Conservation (phyloP, 1,140 invertebrate species). For the Drosophila orosa region DNA sequence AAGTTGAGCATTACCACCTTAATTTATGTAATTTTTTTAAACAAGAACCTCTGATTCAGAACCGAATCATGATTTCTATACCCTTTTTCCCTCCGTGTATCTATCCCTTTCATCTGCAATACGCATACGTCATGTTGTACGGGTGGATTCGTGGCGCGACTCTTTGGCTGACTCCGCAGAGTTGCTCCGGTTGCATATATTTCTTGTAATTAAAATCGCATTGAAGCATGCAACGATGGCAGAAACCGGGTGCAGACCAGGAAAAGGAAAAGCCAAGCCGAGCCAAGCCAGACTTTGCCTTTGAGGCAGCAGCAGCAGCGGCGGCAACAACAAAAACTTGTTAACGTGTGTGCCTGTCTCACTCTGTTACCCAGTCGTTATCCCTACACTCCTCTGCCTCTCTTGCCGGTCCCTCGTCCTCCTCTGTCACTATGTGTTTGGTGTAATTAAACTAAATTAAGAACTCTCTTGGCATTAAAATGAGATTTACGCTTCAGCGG, state of each 20-base stretch:
- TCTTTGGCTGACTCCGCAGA: slow-evolving; percentile 67
- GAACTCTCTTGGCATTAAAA: slow-evolving; percentile 82
- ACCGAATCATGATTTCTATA: background rate
- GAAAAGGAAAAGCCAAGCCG: slow-evolving; percentile 14
- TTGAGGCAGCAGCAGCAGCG: slow-evolving; percentile 65
- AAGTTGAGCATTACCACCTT: background rate
- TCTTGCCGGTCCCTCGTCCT: background rate
- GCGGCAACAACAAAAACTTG: slow-evolving; percentile 68
- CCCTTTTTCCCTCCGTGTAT: background rate
- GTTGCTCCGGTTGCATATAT: slow-evolving; percentile 68
- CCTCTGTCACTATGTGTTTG: slow-evolving; percentile 53
- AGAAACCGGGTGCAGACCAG: slow-evolving; percentile 7
- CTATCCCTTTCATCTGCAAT: slow-evolving; percentile 46
- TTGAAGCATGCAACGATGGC: slow-evolving; percentile 63
- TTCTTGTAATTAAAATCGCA: slow-evolving; percentile 82
- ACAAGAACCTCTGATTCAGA: background rate
- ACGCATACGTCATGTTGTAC: slow-evolving; percentile 78
- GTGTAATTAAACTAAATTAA: slow-evolving; percentile 82
- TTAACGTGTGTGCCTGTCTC: slow-evolving; percentile 54
- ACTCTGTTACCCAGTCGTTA: slow-evolving; percentile 10
- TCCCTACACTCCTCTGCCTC: background rate
- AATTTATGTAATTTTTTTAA: background rate
- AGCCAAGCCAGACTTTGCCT: slow-evolving; percentile 67
- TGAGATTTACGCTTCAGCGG: slow-evolving; percentile 80
- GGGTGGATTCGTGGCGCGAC: slow-evolving; percentile 42